Conservation (phyloP, 2,888 invertebrate genomes). For the Molanna angustata region DNA sequence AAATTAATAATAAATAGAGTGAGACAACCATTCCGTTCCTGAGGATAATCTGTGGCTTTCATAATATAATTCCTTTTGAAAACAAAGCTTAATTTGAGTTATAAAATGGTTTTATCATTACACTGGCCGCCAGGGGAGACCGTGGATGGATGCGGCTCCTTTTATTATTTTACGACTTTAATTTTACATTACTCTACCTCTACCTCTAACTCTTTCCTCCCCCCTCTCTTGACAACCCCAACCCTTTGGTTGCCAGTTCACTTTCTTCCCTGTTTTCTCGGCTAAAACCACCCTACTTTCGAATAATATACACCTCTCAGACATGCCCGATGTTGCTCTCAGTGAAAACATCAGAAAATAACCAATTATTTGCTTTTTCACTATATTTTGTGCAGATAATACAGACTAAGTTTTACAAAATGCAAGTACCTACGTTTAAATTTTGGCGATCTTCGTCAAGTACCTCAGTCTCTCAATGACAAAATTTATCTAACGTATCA, state of each 20-base stretch:
- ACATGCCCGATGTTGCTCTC: no score
- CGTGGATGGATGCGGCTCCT: conserved; percentile 30
- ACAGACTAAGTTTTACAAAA: no score
- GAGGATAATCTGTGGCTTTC: conserved; percentile 25
- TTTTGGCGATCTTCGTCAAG: no score
- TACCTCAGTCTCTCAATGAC: no score
- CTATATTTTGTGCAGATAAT: no score
- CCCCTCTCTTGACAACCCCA: not conserved
- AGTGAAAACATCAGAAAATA: no score
- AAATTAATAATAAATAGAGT: no score
- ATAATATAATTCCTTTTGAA: conserved; percentile 29
- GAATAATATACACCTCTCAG: not conserved
- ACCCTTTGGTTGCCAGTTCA: conserved; percentile 7
- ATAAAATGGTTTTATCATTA: conserved; percentile 33
- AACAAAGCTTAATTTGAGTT: conserved; percentile 33
- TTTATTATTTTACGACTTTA: conserved; percentile 33
- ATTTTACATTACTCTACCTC: conserved; percentile 30
- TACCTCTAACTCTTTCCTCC: not conserved
- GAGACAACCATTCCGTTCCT: conserved; percentile 18
- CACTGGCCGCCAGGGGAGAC: conserved; percentile 29
- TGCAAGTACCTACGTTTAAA: no score
- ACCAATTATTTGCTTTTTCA: no score
- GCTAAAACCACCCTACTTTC: conserved; percentile 12
- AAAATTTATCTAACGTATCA: no score
- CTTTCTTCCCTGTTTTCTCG: conserved; percentile 10